Base-by-base conservation (phyloP, 2,797 vertebrate species). In the Florisuga fusca region DNA sequence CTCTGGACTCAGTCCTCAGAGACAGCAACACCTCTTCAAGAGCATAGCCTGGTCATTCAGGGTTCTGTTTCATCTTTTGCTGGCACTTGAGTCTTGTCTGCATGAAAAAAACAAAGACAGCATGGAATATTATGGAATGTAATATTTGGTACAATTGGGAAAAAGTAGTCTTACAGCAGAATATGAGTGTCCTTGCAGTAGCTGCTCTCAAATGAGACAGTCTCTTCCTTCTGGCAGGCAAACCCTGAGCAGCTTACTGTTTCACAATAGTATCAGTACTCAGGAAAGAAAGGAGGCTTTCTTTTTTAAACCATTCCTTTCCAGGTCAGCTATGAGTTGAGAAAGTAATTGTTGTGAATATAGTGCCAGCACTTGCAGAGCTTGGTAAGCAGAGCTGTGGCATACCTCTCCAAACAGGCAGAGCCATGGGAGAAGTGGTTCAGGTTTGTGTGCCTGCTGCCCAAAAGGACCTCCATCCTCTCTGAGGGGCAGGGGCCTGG, bases 401-500 rank as follows among this genome's bases (percentile, higher is more conserved):
- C 36, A 41, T 21, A 26, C n/a, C 5, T 9, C 29, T 59, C 48
- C 48, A 14, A 84, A 27, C 7, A 66, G 68, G 59, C 59, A 61
- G 68, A 88, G 17, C 17, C 1, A 0, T 6, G 33, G 55, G n/a
- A 72, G 33, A 33, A 59, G 59, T 33, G 26, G 46, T 66, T 38
- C 7, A 36, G 26, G 29, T 34, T 53, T 64, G 57, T 27, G 68
- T 62, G 20, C 43, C 57, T 61, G 7, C 12, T 23, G 25, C 34
- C 80, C 34, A 1, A 2, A 31, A 76, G 68, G 19, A 33, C 7
- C 9, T 73, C 55, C 57, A 31, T 25, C 9, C 26, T 16, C 34
- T 31, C 53, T 0, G 0, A 38, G 63, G 36, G 3, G 9, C 50
- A 0, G 2, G 10, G 15, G 15, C 18, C 9, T 38, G 58, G 41